Conservation (phyloP, 2,888 invertebrate species). For the Cosmia pyralina region DNA sequence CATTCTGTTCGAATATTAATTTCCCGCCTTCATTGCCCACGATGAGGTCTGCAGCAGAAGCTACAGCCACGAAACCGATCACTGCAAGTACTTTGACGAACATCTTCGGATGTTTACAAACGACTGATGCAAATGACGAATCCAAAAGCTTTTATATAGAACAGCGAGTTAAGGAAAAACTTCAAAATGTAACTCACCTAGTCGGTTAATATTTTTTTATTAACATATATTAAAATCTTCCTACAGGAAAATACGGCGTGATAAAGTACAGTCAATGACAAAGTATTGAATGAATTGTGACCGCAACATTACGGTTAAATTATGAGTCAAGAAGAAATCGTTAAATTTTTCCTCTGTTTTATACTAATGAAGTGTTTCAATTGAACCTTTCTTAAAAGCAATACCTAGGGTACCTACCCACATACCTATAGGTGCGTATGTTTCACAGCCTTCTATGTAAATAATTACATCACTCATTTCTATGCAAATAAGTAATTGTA, state of each 20-base stretch:
- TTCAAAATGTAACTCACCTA: constrained; percentile 70
- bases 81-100: constrained; percentile 64
- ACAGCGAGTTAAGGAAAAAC: constrained; percentile 79
- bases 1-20: constrained; percentile 77
- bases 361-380: neutral
- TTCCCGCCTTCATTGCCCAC: constrained; percentile 74
- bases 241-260: constrained; percentile 81
- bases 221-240: constrained; percentile 77
- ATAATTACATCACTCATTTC: neutral
- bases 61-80: constrained; percentile 70
- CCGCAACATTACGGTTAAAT: constrained; percentile 44
- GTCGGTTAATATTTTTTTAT: constrained; percentile 77
- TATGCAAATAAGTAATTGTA: constrained; percentile 9
- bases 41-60: constrained; percentile 74
- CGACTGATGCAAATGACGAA: constrained; percentile 69
- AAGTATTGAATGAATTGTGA: constrained; percentile 40
- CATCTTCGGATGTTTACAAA: constrained; percentile 71
- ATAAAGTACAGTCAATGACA: constrained; percentile 69
- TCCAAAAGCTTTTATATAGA: constrained; percentile 76
- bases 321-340: constrained; percentile 48
- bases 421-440: neutral
- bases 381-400: neutral
- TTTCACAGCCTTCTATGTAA: neutral
- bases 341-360: constrained; percentile 21
- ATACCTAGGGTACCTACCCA: neutral